Base-by-base conservation (phyloP, 2,888 invertebrate genomes). In the Agonum fuliginosum region DNA sequence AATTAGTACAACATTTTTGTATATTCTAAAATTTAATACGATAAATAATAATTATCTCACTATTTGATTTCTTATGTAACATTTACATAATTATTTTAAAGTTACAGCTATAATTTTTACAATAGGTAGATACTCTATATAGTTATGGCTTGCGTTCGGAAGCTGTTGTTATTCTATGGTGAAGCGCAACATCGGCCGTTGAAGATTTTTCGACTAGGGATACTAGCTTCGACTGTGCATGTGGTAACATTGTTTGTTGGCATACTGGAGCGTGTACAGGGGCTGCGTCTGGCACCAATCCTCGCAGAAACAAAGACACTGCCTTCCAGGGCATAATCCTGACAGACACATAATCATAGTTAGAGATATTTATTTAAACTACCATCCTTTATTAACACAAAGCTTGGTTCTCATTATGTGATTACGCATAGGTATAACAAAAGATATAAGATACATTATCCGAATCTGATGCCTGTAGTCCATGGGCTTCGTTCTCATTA, bases 251-350 rank as follows among this genome's bases (percentile, higher is more conserved):
- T 24, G 20, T 19, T 48, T 51, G 51, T 30, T 54, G 37, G 17
- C 6, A 17, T 24, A 27, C 14, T 14, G 14, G 27, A n/a, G 22
- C 3, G 17, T 72, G 70, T 14, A 79, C 79, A n/a, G 94, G 93
- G 8, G 89, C 89, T 1, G 92, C 93, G 83, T 94, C 94, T 0
- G 90, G 91, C 12, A 94, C 91, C 20, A 94, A 82, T 6, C 90
- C 89, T 69, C 91, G 89, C 79, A 94, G 87, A 80, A 93, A 87
- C 83, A 93, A 91, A 1, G 91, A 90, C 76, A 89, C 87, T 80
- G 93, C 92, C 12, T 89, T 87, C 93, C 93, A 93, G 12, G 95
- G 95, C 79, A 94, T 89, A 69, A 93, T 81, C 91, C 94, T 94
- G 87, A n/a, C 88, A 87, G 37, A 65, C 65, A 48, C 41, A 41